Evolutionary conservation across 2,888 invertebrate species (phyloP), one percentile per base, ranked within the genome.

Genomic region (Temnothorax unifasciatus): DNA sequence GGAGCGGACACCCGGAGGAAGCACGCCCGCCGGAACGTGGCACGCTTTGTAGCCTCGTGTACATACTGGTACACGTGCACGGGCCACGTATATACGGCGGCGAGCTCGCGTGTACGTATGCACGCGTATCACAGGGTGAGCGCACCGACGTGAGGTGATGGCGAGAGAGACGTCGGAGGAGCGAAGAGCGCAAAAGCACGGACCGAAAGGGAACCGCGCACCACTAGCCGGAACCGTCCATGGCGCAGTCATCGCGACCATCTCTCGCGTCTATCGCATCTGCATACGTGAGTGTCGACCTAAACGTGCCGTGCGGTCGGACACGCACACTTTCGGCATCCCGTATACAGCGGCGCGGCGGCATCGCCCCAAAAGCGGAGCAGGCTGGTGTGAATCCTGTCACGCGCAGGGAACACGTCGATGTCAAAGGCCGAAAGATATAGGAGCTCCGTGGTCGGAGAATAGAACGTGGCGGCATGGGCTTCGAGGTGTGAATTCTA

Each of bases 1-100:
- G 94, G 94, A 94, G 94, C 94, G 94, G 90, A 94, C 94, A 94
- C 94, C 94, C 94, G 94, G 94, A 94, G 94, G 94, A 94, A 94
- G 93, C 94, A 94, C 94, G 93, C 92, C 94, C 94, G 94, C 93
- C 94, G 93, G 94, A 94, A 94, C 94, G 92, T 93, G 93, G 93
- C 94, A 94, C 94, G 94, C 94, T 94, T 94, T 93, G 94, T 94
- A 93, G 91, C 91, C 91, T 91, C 90, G 90, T 88, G 87, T 90
- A 88, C 81, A 85, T 85, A 89, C 85, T 85, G 86, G 77, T 87
- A 89, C 91, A 90, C 89, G 88, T 86, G 84, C 88, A 87, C 66
- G 38, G 38, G 44, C 69, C 83, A 89, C 83, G 86, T 29, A 34
- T 86, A 87, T 88, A 88, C 86, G 79, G 38, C 47, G 59, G 18